Evolutionary conservation across 2,888 invertebrate species (phyloP).

Genomic region (Bruchidius siliquastri): DNA sequence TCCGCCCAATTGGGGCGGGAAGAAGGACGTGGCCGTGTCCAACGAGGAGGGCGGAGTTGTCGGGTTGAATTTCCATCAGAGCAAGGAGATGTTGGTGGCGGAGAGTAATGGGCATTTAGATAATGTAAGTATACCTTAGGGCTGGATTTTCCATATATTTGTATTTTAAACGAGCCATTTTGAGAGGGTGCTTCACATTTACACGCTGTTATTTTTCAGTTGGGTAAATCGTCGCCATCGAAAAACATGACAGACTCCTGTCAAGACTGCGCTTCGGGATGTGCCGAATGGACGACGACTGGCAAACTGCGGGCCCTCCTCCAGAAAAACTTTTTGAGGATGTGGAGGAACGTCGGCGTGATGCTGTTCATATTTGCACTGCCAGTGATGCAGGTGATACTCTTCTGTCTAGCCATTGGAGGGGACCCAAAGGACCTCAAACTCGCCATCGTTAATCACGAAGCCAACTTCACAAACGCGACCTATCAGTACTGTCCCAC

Average conservation of each 20-base stretch:
- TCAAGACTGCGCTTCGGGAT: slow-evolving; percentile 50
- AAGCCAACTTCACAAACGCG: slow-evolving; percentile 51
- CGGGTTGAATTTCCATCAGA: slow-evolving; percentile 85
- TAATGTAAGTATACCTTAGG: slow-evolving; percentile 45
- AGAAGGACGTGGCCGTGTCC: slow-evolving; percentile 76
- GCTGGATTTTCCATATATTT: too few relatives aligned
- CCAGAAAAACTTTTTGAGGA: slow-evolving; percentile 82
- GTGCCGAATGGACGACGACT: slow-evolving; percentile 65
- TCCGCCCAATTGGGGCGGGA: slow-evolving; percentile 74
- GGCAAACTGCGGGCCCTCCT: slow-evolving; percentile 81
- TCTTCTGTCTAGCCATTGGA: slow-evolving; percentile 89
- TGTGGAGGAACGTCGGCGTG: slow-evolving; percentile 90
- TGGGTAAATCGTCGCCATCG: slow-evolving; percentile 25
- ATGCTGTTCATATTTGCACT: slow-evolving; percentile 91
- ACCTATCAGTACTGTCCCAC: slow-evolving; percentile 15
- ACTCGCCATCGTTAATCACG: slow-evolving; percentile 73
- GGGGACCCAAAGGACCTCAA: slow-evolving; percentile 78
- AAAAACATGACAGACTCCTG: slow-evolving; percentile 51
- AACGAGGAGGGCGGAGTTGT: slow-evolving; percentile 83
- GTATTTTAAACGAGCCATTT: too few relatives aligned
- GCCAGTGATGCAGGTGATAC: slow-evolving; percentile 87
- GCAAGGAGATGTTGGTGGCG: slow-evolving; percentile 80
- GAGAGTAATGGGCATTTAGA: slow-evolving; percentile 67
- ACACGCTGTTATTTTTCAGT: slow-evolving; percentile 22
- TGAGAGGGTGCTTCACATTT: too few relatives aligned